Evolutionary conservation across 2,888 invertebrate genomes (phyloP).

Genomic region (Epinotia brunnichana): DNA sequence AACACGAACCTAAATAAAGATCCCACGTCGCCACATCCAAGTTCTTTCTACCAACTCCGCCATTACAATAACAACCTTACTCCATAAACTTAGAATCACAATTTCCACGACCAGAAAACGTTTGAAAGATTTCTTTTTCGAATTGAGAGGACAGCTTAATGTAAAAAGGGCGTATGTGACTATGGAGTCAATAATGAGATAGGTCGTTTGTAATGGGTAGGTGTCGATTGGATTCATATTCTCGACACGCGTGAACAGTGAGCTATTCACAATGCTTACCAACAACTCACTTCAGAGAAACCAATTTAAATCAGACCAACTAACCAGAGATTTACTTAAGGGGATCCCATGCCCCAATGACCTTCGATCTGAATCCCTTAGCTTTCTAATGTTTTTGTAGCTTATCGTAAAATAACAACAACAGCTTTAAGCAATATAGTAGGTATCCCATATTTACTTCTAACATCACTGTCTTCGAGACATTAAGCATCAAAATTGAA

Average conservation of each 20-base stretch:
- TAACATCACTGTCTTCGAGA: too few relatives aligned
- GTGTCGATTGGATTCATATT: background rate
- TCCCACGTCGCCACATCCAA: background rate
- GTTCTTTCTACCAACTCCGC: background rate
- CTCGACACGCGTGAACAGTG: background rate
- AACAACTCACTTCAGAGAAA: too few relatives aligned
- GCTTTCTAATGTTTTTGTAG: too few relatives aligned
- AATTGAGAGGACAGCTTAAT: background rate
- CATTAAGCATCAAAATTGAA: too few relatives aligned
- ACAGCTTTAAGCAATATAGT: too few relatives aligned
- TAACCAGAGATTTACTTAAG: too few relatives aligned
- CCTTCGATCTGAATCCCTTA: too few relatives aligned
- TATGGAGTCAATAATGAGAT: background rate
- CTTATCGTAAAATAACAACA: too few relatives aligned
- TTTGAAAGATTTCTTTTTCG: background rate
- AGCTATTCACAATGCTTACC: background rate
- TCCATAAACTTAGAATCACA: background rate
- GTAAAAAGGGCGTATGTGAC: background rate
- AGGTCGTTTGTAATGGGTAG: background rate
- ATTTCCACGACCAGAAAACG: background rate
- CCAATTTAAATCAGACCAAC: too few relatives aligned
- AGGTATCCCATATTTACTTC: too few relatives aligned
- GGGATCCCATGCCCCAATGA: too few relatives aligned
- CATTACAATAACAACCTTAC: background rate
- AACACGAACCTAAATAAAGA: background rate